A percentile compares a stretch with the other conserved stretches of the same genome.
Conservation (phyloP, 1,140 invertebrate species). For the Branchinecta lynchi region DNA sequence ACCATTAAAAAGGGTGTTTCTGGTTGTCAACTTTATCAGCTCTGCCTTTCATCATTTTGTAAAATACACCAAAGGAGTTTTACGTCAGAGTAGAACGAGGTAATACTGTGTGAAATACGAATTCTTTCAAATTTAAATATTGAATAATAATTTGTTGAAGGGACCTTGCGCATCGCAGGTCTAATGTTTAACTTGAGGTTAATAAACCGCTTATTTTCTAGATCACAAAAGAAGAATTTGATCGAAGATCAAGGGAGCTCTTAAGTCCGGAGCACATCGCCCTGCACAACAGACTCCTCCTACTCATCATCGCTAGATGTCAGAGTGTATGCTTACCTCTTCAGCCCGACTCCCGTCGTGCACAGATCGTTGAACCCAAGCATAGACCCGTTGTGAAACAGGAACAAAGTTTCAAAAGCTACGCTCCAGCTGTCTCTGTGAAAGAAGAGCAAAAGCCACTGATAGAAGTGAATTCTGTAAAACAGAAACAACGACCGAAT, state of each 20-base stretch:
- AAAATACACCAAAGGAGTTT: no score
- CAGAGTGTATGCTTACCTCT: constrained; percentile 36
- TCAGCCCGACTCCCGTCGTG: constrained; percentile 1
- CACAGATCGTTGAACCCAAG: constrained; percentile 25
- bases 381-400: no score
- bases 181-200: background rate
- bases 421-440: constrained; percentile 22
- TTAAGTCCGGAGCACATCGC: constrained; percentile 50
- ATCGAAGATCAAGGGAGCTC: constrained; percentile 50
- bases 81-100: no score
- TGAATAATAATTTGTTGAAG: background rate
- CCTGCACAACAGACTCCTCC: constrained; percentile 64
- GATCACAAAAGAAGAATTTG: constrained; percentile 61
- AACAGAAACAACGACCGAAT: constrained; percentile 33
- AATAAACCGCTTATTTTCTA: constrained; percentile 26
- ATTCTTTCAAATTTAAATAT: background rate
- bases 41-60: background rate
- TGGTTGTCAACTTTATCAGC: background rate
- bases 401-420: constrained; percentile 35
- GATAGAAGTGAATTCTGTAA: constrained; percentile 27
- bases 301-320: constrained; percentile 61
- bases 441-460: constrained; percentile 22
- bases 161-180: background rate
- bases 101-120: no score
- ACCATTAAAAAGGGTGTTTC: no score